A percentile compares a stretch with the other conserved stretches of the same genome.
Conservation (phyloP, 2,888 invertebrate species). For the Conops quadrifasciatus region DNA sequence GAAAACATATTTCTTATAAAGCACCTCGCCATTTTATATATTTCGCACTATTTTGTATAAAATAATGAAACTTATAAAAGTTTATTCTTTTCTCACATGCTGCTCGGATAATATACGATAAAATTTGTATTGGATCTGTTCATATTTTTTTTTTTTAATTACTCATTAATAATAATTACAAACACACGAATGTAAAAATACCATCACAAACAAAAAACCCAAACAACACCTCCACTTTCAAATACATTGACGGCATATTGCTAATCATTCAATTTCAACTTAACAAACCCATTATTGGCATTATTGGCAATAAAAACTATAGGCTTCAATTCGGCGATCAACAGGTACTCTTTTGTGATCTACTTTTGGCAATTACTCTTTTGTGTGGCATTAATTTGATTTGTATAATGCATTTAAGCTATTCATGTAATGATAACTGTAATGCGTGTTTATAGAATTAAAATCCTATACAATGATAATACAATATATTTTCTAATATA, state of each 20-base stretch:
- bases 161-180: background rate
- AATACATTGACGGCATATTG: background rate
- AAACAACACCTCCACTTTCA: background rate
- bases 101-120: background rate
- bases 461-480: background rate
- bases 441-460: slow-evolving; percentile 55
- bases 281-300: too few relatives aligned
- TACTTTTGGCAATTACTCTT: slow-evolving; percentile 64
- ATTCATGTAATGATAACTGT: slow-evolving; percentile 60
- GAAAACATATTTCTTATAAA: too few relatives aligned
- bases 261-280: too few relatives aligned
- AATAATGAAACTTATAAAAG: background rate
- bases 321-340: slow-evolving; percentile 65
- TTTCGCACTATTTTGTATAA: background rate
- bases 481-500: background rate
- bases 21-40: background rate
- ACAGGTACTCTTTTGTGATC: slow-evolving; percentile 66
- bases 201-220: background rate
- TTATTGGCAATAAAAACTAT: slow-evolving; percentile 28
- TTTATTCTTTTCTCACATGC: background rate
- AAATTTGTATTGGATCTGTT: background rate
- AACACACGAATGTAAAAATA: background rate
- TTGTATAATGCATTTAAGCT: slow-evolving; percentile 64
- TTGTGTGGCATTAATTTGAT: slow-evolving; percentile 65
- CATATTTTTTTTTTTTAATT: background rate